Evolutionary conservation across 2,888 invertebrate genomes (phyloP), one percentile per base, ranked within the genome.

Genomic region (Dendrolimus pini): DNA sequence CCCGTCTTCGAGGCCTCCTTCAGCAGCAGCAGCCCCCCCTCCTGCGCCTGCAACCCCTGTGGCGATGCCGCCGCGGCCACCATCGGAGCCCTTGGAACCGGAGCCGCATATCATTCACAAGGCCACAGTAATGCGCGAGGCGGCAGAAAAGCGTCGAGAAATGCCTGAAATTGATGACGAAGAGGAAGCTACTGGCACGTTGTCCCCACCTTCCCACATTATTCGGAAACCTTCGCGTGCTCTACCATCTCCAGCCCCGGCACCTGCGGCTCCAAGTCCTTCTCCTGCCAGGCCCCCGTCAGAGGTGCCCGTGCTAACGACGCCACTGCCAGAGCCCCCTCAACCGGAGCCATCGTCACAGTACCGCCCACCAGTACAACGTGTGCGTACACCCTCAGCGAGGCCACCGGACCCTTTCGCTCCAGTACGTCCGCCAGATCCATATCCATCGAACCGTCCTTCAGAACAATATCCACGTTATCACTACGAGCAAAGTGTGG

Each of bases 101-200:
- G 90, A 92, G 66, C 87, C 92, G 14, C 92, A 92, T 64, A 89
- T 91, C 59, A 91, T 91, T 54, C 91, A 91, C 65, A 91, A 91
- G 67, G 91, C 91, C 42, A 91, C 91, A 7, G 91, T 91, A 12
- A 91, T 91, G 91, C 83, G 91, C 9, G 91, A 91, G 65, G 91
- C 91, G 53, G 89, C 88, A 41, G 89, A 89, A 65, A 89, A 89
- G 65, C 78, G 90, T 41, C 85, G 88, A 9, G 88, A 89, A 62
- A 79, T 81, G 60, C 85, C 87, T 0, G 89, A 89, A 54, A 80
- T 82, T 12, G 91, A 91, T 55, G 87, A 90, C 61, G 89, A 89
- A 42, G 88, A 88, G 62, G 90, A 89, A 54, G 67, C 80, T 1
- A 72, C 70, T 30, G 85, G 78, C 53, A 82, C 85, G 6, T 76